Percentiles rank a stretch among this genome's conserved stretches.
Conservation (phyloP, 2,888 invertebrate species). For the Podotricha telesiphe region DNA sequence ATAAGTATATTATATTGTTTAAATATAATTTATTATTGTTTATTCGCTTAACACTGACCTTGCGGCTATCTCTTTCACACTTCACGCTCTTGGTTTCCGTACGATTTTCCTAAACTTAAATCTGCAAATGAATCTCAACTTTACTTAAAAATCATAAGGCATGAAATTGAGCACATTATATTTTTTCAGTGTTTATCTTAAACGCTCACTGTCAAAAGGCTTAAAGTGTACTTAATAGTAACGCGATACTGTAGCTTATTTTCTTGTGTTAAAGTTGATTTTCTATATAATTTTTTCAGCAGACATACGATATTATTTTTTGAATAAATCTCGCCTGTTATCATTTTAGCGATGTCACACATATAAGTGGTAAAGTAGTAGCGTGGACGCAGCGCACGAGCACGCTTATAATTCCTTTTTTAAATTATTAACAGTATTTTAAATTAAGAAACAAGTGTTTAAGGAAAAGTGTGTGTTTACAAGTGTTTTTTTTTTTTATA, state of each 20-base stretch:
- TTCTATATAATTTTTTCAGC: conserved; percentile 44
- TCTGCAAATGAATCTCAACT: conserved; percentile 51
- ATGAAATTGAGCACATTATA: conserved; percentile 51
- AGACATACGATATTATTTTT: conserved; percentile 12
- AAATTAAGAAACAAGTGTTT: neutral
- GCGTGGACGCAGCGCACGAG: conserved; percentile 46
- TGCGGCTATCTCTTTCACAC: conserved; percentile 66
- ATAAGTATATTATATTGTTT: conserved; percentile 37
- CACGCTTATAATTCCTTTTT: conserved; percentile 35
- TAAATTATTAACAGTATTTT: conserved; percentile 27
- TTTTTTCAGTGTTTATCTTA: conserved; percentile 74
- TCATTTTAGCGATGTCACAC: conserved; percentile 81
- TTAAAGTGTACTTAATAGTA: conserved; percentile 44
- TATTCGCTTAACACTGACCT: conserved; percentile 69
- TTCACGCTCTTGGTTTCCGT: conserved; percentile 63
- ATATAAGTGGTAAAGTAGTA: conserved; percentile 54
- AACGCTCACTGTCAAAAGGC: conserved; percentile 46
- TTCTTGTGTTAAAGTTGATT: conserved; percentile 34
- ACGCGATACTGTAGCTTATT: conserved; percentile 48
- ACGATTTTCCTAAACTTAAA: conserved; percentile 66
- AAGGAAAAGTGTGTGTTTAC: conserved; percentile 10
- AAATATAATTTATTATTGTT: conserved; percentile 55
- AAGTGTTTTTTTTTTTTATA: conserved; percentile 7
- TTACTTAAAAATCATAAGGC: conserved; percentile 50
- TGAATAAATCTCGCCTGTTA: conserved; percentile 52